A percentile compares a stretch with the other conserved stretches of the same genome.
These are phyloP conservation scores for Passerculus sandwichensis DNA, from an alignment of 2,797 vertebrate genomes.

Conservation along the genomic window DNA sequence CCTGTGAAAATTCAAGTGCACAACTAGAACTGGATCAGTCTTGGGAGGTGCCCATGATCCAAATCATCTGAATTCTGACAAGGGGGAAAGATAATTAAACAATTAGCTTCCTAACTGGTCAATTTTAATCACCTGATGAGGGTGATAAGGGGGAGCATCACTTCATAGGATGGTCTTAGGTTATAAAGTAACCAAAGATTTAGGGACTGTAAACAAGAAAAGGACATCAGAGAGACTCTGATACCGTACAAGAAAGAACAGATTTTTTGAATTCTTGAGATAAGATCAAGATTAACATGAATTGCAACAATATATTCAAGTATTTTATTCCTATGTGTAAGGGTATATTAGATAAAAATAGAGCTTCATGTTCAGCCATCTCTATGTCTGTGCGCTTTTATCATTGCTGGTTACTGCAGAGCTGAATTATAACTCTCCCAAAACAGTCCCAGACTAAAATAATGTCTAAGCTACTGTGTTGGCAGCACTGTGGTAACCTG, in stretches of 20 bases:
- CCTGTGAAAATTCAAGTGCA: background rate
- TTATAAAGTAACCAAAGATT: background rate
- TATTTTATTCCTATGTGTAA: background rate
- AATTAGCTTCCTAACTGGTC: background rate
- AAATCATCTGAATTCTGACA: background rate
- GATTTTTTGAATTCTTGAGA: background rate
- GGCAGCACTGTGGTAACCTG: background rate
- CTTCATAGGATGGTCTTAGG: background rate
- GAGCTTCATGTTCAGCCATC: background rate
- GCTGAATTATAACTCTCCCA: background rate
- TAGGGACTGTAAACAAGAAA: background rate
- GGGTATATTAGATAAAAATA: background rate
- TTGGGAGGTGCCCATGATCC: background rate
- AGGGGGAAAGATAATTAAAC: background rate
- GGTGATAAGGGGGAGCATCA: background rate
- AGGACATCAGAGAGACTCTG: rapidly evolving
- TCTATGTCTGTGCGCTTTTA: background rate
- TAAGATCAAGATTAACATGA: background rate
- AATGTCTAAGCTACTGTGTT: background rate
- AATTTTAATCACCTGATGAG: background rate
- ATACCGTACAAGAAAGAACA: rapidly evolving
- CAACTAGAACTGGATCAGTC: background rate
- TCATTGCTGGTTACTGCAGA: background rate
- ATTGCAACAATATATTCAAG: background rate
- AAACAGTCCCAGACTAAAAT: background rate